phyloP scores from a whole-genome alignment of 2,113 vertebrate genomes.

The Actinemys pallida region DNA sequence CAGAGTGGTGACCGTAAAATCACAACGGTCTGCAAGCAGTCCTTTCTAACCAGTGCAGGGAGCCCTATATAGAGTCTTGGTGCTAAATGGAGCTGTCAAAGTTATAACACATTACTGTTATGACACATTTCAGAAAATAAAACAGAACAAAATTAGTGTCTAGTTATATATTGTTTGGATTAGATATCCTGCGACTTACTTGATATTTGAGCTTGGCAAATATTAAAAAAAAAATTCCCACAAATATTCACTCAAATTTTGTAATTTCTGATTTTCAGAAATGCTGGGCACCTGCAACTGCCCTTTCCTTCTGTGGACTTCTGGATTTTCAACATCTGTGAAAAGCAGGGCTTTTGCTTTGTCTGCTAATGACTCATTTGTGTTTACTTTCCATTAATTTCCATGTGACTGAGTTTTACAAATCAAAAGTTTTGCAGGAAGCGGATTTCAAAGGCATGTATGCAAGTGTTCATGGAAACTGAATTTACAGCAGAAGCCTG shows the following conservation, averaged over 20 bases:
- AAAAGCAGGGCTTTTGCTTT: conserved; percentile 14
- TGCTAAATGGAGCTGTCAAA: not conserved
- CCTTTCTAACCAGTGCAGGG: not conserved
- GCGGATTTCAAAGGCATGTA: conserved; percentile 13
- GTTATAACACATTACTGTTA: not conserved
- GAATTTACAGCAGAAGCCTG: not conserved
- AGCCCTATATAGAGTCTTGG: not conserved
- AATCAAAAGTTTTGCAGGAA: conserved; percentile 17
- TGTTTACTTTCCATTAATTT: not conserved
- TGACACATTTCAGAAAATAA: not conserved
- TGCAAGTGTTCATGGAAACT: conserved; percentile 24
- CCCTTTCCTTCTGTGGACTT: conserved; percentile 30
- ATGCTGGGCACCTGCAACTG: not conserved
- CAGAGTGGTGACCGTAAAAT: not conserved
- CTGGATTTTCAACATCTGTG: conserved; percentile 18
- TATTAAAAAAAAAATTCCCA: not conserved
- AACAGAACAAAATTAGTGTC: conserved; percentile 4
- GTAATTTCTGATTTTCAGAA: conserved; percentile 50
- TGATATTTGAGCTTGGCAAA: conserved; percentile 1
- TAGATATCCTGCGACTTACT: not conserved
- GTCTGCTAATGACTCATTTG: not conserved
- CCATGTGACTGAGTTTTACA: conserved; percentile 1
- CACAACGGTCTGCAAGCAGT: conserved; percentile 37
- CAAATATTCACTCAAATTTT: not conserved
- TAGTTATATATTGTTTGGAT: not conserved